Base-by-base conservation (phyloP, 2,113 vertebrate species). In the Dendropsophus ebraccatus region DNA sequence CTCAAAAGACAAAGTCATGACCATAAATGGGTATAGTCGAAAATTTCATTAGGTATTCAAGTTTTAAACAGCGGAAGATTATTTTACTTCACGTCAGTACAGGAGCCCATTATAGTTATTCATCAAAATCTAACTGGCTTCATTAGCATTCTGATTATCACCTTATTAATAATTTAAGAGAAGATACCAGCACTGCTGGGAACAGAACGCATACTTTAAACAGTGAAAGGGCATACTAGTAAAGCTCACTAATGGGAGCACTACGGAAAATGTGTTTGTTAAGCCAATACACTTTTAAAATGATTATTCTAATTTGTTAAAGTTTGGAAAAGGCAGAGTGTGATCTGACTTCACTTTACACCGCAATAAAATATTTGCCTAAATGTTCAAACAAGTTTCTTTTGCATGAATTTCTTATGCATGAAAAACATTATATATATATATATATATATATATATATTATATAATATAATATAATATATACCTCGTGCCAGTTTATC, bases 101-200 rank as follows among this genome's bases (percentile, higher is more conserved):
- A 79, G 58, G 4, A 85, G 75, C 69, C 45, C 75, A 79, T 67
- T 77, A 77, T 35, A 35, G 58, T 50, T 16, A 78, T 79, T 79
- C 32, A 85, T 79, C 45, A 77, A 79, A 85, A 85, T 79, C 21
- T 79, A 85, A 85, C 60, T 14, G n/a, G 60, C 84, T 80, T 80
- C 76, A 80, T 86, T 80, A 86, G 70, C 84, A 86, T 86, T 67
- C 62, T 86, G 62, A 86, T 86, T 72, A 80, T 62, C 37, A 72
- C 37, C 76, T 45, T 80, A 80, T 86, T 67, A 85, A 85, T 78
- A 85, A 85, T 85, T 78, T 78, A 85, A 79, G 62, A 54, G 58
- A 78, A 37, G n/a, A 56, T 73, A 73, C 69, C 72, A 23, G 45
- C 60, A 70, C 75, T 85, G 74, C 75, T 79, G 76, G 50, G 75